Evolutionary conservation across 2,797 vertebrate genomes (phyloP).

Genomic region (Cephalopachus bancanus): DNA sequence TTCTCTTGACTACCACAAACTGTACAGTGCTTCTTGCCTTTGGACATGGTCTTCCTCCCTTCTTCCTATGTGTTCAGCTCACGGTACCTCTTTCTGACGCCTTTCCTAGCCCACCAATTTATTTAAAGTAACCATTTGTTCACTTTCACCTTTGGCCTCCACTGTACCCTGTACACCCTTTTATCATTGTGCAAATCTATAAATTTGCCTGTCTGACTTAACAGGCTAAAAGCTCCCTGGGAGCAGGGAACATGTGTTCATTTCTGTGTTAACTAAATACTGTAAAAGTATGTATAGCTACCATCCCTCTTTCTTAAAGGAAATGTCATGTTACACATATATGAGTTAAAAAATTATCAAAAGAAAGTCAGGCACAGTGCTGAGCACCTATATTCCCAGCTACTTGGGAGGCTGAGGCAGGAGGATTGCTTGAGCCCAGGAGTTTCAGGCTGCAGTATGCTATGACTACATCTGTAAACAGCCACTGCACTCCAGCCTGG

Average conservation of each 20-base stretch:
- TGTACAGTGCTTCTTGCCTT: neutral
- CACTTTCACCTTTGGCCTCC: neutral
- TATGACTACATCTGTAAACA: neutral
- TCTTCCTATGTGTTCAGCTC: neutral
- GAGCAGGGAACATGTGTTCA: neutral
- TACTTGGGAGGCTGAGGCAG: neutral
- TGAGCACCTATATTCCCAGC: neutral
- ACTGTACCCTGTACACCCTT: neutral
- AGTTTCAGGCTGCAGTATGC: neutral
- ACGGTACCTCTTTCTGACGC: neutral
- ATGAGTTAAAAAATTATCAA: neutral
- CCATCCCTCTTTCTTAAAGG: neutral
- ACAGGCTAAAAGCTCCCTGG: neutral
- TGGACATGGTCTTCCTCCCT: neutral
- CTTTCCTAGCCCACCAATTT: neutral
- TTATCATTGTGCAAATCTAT: neutral
- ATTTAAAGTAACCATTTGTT: neutral
- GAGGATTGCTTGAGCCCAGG: neutral
- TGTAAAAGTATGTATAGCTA: neutral
- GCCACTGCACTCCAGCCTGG: neutral
- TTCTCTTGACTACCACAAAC: constrained; percentile 29
- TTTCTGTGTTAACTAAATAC: neutral
- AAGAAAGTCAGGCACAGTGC: neutral
- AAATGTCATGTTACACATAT: neutral
- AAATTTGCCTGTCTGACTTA: constrained; percentile 9